Base-by-base conservation (phyloP, 2,888 invertebrate genomes). In the Ectropis crepuscularia region DNA sequence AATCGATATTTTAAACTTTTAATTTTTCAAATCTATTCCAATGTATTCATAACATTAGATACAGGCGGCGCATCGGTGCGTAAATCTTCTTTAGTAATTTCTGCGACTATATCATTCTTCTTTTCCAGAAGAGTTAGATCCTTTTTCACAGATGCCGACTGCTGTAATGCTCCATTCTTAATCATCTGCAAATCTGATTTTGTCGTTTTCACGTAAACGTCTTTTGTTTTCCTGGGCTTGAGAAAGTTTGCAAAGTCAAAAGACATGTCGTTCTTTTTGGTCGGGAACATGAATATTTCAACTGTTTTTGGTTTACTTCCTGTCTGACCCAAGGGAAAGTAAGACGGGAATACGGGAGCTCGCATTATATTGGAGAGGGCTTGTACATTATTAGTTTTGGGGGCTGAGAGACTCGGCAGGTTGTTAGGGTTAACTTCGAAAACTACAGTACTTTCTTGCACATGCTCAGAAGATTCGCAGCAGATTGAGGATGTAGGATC, bases 251-350 rank as follows among this genome's bases (percentile, higher is more conserved):
- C 39, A 7, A 68, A 61, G 0, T 82, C 78, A 1, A 71, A 69
- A 6, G 60, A 54, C 6, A 59, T 55, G 6, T 69, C 47, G 5
- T 85, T 81, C 63, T 82, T 85, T 48, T 85, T 85, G 63, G 87
- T 88, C 0, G 92, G 91, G 65, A 87, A 85, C 10, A 91, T 68
- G 39, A 88, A 78, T 50, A 91, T 81, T 72, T 92, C 92, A 10
- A 91, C 76, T 2, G 82, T 72, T 72, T 87, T 89, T 0, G 84
- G 73, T 62, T 85, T 86, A 0, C 73, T 11, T 0, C 69, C 61
- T 16, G 41, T 10, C 6, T 77, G 71, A 11, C 74, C 48, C 4
- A 57, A n/a, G 0, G 48, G 48, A 6, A 49, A 6, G 42, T 12
- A 60, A 46, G 11, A 48, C 2, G 38, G 53, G 47, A 53, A 57